These are phyloP conservation scores for Neuroscelio doddi DNA, from an alignment of 2,888 invertebrate species.

Conservation along the genomic window DNA sequence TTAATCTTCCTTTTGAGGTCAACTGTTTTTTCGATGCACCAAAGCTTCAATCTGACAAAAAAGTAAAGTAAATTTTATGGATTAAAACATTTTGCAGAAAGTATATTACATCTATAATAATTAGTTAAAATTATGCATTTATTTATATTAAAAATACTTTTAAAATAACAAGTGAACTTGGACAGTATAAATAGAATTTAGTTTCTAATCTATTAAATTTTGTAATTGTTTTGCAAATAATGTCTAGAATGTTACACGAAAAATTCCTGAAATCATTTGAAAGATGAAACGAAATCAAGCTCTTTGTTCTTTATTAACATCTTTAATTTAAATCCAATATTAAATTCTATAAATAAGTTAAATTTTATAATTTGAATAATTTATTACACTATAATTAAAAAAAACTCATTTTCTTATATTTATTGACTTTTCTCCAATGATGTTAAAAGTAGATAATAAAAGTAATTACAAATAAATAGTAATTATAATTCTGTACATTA, in stretches of 20 bases:
- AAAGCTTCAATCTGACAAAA: constrained; percentile 77
- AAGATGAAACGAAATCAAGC: constrained; percentile 82
- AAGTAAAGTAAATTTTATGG: no score
- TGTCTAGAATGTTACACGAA: constrained; percentile 81
- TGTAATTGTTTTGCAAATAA: constrained; percentile 82
- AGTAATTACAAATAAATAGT: background rate
- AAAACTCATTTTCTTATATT: no score
- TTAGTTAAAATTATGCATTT: no score
- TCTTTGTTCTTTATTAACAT: constrained; percentile 77
- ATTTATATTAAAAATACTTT: no score
- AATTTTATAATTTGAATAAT: no score
- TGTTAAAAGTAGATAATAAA: background rate
- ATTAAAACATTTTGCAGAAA: background rate
- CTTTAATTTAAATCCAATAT: constrained; percentile 77
- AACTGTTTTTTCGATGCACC: constrained; percentile 80
- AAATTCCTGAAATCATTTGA: constrained; percentile 82
- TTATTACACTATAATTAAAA: background rate
- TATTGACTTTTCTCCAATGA: no score
- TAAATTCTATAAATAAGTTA: constrained; percentile 24
- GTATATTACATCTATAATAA: no score
- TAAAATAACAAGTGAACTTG: constrained; percentile 50
- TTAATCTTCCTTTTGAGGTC: constrained; percentile 81
- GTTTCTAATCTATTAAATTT: constrained; percentile 87
- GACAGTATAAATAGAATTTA: constrained; percentile 80
- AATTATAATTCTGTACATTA: no score